Conservation (phyloP, 2,113 vertebrate species). For the Microtus montanus region DNA sequence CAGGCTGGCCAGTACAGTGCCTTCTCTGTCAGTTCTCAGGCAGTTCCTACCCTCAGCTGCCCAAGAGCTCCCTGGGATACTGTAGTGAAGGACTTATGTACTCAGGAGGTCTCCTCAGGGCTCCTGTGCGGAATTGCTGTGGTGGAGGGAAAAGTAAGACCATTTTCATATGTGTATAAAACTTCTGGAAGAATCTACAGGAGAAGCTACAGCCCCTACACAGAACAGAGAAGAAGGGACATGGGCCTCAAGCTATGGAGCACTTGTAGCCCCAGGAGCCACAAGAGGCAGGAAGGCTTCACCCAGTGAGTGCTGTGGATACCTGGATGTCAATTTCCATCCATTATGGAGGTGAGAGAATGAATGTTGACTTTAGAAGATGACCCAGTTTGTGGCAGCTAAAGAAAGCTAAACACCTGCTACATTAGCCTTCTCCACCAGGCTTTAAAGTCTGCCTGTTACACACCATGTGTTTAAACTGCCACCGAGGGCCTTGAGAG, state of each 20-base stretch:
- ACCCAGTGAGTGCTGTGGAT: neutral
- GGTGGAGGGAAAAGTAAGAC: neutral
- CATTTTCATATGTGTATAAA: too few relatives aligned
- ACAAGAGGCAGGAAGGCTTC: neutral
- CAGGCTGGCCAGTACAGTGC: neutral
- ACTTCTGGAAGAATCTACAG: neutral
- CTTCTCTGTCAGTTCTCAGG: neutral
- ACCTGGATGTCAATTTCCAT: neutral
- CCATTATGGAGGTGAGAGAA: too few relatives aligned
- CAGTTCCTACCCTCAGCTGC: neutral
- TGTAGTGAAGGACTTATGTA: too few relatives aligned
- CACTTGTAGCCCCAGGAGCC: neutral
- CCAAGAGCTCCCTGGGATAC: too few relatives aligned
- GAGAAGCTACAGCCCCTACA: neutral
- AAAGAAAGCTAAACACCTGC: neutral
- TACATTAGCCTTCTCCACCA: neutral
- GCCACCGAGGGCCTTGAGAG: too few relatives aligned
- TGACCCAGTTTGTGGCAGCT: neutral
- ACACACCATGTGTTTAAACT: neutral
- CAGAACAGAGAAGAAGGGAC: neutral
- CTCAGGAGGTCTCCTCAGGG: too few relatives aligned
- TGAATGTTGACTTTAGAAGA: neutral
- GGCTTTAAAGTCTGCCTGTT: neutral
- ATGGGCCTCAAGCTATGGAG: neutral
- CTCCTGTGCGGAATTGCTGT: neutral